Percentiles rank a stretch among this genome's conserved stretches.
phyloP scores from a whole-genome alignment of 2,888 invertebrate genomes.

The Enchytraeus crypticus region DNA sequence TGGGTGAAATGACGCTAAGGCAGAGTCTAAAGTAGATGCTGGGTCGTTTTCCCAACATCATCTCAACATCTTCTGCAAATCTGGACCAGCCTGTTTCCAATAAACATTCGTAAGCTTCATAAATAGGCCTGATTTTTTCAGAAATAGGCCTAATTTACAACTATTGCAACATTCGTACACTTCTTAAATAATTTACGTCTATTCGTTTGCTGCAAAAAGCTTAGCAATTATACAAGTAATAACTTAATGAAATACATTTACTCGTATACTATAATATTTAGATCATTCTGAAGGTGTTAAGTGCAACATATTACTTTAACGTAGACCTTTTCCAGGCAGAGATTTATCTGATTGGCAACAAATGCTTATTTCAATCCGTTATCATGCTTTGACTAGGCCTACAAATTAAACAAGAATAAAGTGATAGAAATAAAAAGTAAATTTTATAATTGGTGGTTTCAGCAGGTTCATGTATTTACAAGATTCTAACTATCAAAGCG shows the following conservation, averaged over 20 bases:
- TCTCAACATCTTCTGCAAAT: slow-evolving; percentile 41
- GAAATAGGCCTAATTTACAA: too few relatives aligned
- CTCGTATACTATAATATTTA: too few relatives aligned
- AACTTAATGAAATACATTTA: neutral
- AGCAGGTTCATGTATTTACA: too few relatives aligned
- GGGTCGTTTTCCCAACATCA: slow-evolving; percentile 45
- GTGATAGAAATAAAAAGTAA: neutral
- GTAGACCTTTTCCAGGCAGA: too few relatives aligned
- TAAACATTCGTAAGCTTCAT: neutral
- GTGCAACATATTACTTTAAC: too few relatives aligned
- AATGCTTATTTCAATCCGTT: too few relatives aligned
- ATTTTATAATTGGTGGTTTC: too few relatives aligned
- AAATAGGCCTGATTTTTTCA: neutral
- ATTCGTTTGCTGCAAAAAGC: neutral
- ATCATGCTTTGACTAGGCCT: too few relatives aligned
- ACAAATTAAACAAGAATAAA: too few relatives aligned
- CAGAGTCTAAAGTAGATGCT: slow-evolving; percentile 40
- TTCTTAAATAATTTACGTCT: neutral
- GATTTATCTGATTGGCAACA: too few relatives aligned
- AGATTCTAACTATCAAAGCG: too few relatives aligned
- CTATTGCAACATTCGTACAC: neutral
- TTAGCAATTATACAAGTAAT: neutral
- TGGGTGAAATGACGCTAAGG: slow-evolving; percentile 40
- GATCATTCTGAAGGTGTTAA: too few relatives aligned
- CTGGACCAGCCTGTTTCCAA: slow-evolving; percentile 35